Conservation (phyloP, 1,140 invertebrate genomes). For the Atta colombica region DNA sequence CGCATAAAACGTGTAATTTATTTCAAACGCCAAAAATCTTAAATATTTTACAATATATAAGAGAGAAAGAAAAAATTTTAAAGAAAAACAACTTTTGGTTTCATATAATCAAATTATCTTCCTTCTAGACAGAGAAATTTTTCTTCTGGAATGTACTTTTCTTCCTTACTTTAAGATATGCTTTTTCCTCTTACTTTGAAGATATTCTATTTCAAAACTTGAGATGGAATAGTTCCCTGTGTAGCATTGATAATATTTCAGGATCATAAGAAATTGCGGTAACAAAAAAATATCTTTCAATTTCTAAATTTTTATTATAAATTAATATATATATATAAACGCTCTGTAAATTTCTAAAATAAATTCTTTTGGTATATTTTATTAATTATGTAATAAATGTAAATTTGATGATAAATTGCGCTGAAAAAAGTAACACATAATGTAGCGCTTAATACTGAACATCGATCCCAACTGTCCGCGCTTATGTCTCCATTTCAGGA, state of each 20-base stretch:
- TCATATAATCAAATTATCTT: constrained; percentile 45
- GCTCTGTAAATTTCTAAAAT: background rate
- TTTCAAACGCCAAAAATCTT: background rate
- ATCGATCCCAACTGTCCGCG: background rate
- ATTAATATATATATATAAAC: constrained; percentile 3
- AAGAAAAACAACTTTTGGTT: constrained; percentile 9
- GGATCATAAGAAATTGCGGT: background rate
- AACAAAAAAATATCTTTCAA: background rate
- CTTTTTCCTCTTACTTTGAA: too few relatives aligned
- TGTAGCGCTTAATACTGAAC: background rate
- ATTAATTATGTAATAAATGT: background rate
- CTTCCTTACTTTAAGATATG: too few relatives aligned
- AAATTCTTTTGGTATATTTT: background rate
- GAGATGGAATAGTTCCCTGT: background rate
- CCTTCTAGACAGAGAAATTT: constrained; percentile 10
- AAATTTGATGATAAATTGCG: background rate
- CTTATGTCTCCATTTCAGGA: constrained; percentile 26
- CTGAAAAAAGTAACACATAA: background rate
- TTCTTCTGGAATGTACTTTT: background rate
- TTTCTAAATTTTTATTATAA: background rate
- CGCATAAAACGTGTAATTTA: background rate
- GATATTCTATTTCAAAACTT: constrained; percentile 13
- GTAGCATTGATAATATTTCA: constrained; percentile 24
- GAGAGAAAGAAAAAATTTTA: background rate
- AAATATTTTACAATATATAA: background rate